phyloP scores from a whole-genome alignment of 2,113 vertebrate genomes.

The Rattus norvegicus region GRCr8 NC_086020.1:78066501-78067000 shows the following conservation, averaged over 20 bases:
- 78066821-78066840: not conserved
- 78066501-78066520: not conserved
- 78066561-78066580: not conserved
- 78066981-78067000: conserved; percentile 33
- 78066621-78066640: not conserved
- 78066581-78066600: not conserved
- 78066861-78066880: not conserved
- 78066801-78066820: not conserved
- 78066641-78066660: not conserved
- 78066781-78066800: not conserved
- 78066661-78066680: not conserved
- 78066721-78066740: not conserved
- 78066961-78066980: conserved; percentile 9
- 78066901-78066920: not conserved
- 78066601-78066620: not conserved
- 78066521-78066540: conserved; percentile 54
- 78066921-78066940: not conserved
- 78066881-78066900: not conserved
- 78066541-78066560: not conserved
- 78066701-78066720: not conserved
- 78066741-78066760: not conserved
- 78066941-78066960: conserved; percentile 15
- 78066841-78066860: not conserved
- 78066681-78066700: not conserved
- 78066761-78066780: not conserved